phyloP scores from a whole-genome alignment of 92 coral and sea anemone species.

The Actinostola sp. region DNA sequence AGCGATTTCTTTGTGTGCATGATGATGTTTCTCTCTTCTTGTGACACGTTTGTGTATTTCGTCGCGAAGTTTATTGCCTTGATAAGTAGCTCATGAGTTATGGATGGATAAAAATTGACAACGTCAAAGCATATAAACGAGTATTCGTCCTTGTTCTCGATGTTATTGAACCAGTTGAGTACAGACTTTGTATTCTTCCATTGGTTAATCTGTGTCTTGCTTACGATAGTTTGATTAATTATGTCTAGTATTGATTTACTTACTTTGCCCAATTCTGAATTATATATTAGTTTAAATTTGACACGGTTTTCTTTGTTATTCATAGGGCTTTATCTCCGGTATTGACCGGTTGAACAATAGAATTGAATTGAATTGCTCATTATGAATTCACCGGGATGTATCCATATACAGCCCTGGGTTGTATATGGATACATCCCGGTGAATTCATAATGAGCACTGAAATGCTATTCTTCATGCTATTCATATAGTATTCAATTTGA shows the following conservation, averaged over 20 bases:
- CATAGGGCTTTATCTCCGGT: too few species aligned
- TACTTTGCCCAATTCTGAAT: conserved; percentile 1
- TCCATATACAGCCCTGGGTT: too few species aligned
- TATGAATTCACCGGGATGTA: too few species aligned
- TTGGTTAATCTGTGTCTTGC: neutral
- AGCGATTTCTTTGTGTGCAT: conserved; percentile 24
- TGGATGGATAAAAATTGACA: conserved; percentile 9
- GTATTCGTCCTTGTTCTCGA: conserved; percentile 4
- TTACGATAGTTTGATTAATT: neutral
- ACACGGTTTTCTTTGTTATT: too few species aligned
- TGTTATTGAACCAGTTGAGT: conserved; percentile 32
- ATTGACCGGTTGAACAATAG: too few species aligned
- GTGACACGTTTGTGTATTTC: neutral
- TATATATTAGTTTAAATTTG: too few species aligned
- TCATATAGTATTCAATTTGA: too few species aligned
- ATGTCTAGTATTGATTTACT: conserved; percentile 16
- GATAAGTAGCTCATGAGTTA: neutral
- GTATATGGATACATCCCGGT: too few species aligned
- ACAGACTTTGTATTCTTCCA: conserved; percentile 32
- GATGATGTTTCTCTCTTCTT: neutral
- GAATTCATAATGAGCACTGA: too few species aligned
- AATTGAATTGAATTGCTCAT: too few species aligned
- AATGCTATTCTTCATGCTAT: too few species aligned
- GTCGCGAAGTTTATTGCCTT: conserved; percentile 17
- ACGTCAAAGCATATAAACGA: conserved; percentile 19